phyloP scores from a whole-genome alignment of 2,113 vertebrate genomes.

The Podarcis raffonei region DNA sequence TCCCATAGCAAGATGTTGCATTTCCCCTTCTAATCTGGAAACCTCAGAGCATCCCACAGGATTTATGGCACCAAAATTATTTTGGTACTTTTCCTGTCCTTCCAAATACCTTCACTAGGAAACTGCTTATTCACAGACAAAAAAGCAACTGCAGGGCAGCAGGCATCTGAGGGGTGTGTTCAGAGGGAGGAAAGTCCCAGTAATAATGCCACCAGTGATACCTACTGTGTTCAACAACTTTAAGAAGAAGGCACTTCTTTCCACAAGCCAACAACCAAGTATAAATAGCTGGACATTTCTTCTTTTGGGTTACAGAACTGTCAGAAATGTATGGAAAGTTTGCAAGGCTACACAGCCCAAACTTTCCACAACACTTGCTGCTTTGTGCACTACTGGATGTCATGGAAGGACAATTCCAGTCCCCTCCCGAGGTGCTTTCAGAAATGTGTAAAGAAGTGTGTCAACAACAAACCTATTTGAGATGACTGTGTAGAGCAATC shows the following conservation, averaged over 20 bases:
- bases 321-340: constrained; percentile 19
- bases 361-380: neutral
- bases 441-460: neutral
- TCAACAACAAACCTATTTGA: neutral
- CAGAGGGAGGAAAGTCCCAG: constrained; percentile 32
- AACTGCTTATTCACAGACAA: constrained; percentile 23
- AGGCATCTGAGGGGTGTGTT: constrained; percentile 3
- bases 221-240: neutral
- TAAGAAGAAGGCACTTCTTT: constrained; percentile 27
- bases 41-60: constrained; percentile 32
- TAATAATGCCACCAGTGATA: constrained; percentile 33
- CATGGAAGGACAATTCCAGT: constrained; percentile 28
- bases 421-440: neutral
- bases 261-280: constrained; percentile 32
- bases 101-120: constrained; percentile 24
- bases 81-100: constrained; percentile 24
- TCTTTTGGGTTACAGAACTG: constrained; percentile 37
- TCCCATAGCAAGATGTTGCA: neutral
- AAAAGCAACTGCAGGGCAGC: constrained; percentile 30
- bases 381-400: constrained; percentile 11
- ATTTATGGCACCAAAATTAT: constrained; percentile 21
- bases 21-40: constrained; percentile 13
- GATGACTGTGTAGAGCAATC: neutral
- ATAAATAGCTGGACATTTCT: constrained; percentile 4
- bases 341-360: neutral